Conservation (phyloP, 2,113 vertebrate species). For the Xenopus tropicalis region DNA sequence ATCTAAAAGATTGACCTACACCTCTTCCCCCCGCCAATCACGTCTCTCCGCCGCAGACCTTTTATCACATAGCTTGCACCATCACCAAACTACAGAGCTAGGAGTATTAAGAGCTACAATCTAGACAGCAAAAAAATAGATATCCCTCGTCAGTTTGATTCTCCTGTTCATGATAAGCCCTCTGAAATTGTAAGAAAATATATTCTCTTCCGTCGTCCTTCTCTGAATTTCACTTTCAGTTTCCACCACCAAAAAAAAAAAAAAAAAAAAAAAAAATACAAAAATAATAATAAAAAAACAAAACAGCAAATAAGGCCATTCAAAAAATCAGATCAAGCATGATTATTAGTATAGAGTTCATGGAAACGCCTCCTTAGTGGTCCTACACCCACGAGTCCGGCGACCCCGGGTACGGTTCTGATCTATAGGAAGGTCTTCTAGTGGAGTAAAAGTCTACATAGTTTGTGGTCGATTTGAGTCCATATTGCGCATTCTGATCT, state of each 20-base stretch:
- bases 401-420: conserved; percentile 94
- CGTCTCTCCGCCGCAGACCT: conserved; percentile 75
- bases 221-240: conserved; percentile 79
- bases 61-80: conserved; percentile 81
- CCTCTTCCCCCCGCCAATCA: conserved; percentile 64
- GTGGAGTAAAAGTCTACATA: conserved; percentile 97
- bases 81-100: conserved; percentile 81
- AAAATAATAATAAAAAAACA: conserved; percentile 41
- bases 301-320: conserved; percentile 50
- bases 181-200: conserved; percentile 50
- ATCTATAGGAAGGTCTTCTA: conserved; percentile 85
- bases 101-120: conserved; percentile 75
- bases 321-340: conserved; percentile 57
- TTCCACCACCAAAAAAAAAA: conserved; percentile 62
- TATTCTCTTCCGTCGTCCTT: conserved; percentile 67
- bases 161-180: conserved; percentile 60
- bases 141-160: conserved; percentile 46
- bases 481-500: conserved; percentile 81
- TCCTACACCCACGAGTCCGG: conserved; percentile 96
- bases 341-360: conserved; percentile 62
- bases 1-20: conserved; percentile 79
- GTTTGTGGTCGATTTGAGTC: conserved; percentile 90
- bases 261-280: conserved; percentile 23
- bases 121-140: conserved; percentile 67
- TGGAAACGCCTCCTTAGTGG: conserved; percentile 36